Percentiles rank a stretch among this genome's conserved stretches.
Evolutionary conservation across 2,888 invertebrate species (phyloP).

Genomic region (Aleiodes testaceus): DNA sequence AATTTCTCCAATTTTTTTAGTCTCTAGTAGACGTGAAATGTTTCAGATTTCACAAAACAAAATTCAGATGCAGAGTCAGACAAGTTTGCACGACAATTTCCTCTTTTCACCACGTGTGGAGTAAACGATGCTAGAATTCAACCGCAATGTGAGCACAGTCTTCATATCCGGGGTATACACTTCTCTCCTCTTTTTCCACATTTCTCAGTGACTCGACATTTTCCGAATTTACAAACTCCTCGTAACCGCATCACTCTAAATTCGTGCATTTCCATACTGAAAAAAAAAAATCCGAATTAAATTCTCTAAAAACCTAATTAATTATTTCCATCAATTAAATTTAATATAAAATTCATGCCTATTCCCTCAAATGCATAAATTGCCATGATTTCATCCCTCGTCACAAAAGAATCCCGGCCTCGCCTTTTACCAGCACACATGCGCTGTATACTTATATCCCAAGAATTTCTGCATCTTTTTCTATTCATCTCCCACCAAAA

Average conservation of each 20-base stretch:
- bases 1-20: neutral
- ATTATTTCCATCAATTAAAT: constrained; percentile 10
- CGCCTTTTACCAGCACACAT: constrained; percentile 38
- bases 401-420: constrained; percentile 25
- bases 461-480: constrained; percentile 32
- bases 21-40: neutral
- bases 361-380: constrained; percentile 18
- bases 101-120: constrained; percentile 30
- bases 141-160: constrained; percentile 6
- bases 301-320: neutral
- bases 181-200: neutral
- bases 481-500: neutral
- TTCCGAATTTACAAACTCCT: constrained; percentile 10
- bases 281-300: constrained; percentile 4
- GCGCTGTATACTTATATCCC: constrained; percentile 33
- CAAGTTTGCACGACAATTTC: constrained; percentile 41
- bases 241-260: constrained; percentile 1
- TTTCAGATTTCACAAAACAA: constrained; percentile 19
- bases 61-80: constrained; percentile 34
- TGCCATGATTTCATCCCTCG: constrained; percentile 18
- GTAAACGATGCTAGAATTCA: constrained; percentile 34
- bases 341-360: neutral
- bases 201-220: constrained; percentile 28
- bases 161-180: constrained; percentile 21
- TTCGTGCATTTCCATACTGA: neutral